Evolutionary conservation across 1,140 invertebrate genomes (phyloP).

Genomic region (Drosophila ercepeae): DNA sequence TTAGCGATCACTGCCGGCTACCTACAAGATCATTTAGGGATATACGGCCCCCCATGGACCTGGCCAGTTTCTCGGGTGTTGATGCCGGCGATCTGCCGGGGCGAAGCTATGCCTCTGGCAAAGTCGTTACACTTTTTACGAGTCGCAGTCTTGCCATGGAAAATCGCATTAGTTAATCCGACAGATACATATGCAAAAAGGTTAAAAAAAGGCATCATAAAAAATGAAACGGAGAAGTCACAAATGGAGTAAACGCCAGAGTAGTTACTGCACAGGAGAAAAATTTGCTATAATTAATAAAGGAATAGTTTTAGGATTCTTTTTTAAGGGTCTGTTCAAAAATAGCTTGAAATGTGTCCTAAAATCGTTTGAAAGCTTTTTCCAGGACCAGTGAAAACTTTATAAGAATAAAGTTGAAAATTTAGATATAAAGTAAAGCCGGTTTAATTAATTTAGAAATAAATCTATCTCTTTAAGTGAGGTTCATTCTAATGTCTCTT

Average conservation of each 20-base stretch:
- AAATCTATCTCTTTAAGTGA: too few species aligned
- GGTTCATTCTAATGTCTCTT: too few species aligned
- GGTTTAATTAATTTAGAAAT: too few species aligned
- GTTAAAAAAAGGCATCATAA: neutral
- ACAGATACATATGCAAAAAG: conserved; percentile 65
- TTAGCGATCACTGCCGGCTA: conserved; percentile 58
- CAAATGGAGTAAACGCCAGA: conserved; percentile 16
- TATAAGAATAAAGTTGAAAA: neutral
- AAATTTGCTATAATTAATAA: too few species aligned
- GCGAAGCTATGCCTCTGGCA: conserved; percentile 41
- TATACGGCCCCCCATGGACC: conserved; percentile 56
- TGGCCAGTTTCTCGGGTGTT: conserved; percentile 32
- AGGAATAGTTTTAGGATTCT: too few species aligned
- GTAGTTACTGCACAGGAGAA: conserved; percentile 19
- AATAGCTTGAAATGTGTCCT: too few species aligned
- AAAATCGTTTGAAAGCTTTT: too few species aligned
- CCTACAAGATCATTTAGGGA: conserved; percentile 76
- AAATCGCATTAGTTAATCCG: conserved; percentile 81
- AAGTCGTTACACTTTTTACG: conserved; percentile 78
- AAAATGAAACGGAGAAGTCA: conserved; percentile 4
- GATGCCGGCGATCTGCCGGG: conserved; percentile 31
- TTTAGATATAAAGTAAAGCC: too few species aligned
- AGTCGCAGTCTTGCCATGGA: conserved; percentile 47
- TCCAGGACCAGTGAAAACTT: too few species aligned
- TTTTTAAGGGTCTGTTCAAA: too few species aligned